These are phyloP conservation scores for Chelon auratus DNA, from an alignment of 2,797 vertebrate species.

Conservation along the genomic window DNA sequence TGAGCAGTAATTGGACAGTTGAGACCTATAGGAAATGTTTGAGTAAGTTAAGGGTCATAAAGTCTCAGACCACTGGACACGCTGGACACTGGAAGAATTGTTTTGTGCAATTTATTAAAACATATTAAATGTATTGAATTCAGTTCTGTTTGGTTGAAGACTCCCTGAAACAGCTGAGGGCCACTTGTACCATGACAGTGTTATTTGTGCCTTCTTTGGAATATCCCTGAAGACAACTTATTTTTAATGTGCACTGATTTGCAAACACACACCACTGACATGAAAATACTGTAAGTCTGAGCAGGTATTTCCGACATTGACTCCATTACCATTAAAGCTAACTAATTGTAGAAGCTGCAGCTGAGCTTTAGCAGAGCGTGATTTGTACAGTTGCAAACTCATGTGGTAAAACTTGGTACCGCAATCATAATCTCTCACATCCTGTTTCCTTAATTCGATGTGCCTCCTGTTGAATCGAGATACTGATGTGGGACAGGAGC, in stretches of 20 bases:
- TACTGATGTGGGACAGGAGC: conserved; percentile 46
- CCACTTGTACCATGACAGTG: background rate
- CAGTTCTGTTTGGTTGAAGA: background rate
- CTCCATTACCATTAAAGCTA: conserved; percentile 3
- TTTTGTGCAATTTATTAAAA: conserved; percentile 12
- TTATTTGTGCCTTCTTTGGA: background rate
- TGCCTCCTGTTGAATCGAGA: conserved; percentile 59
- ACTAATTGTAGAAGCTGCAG: background rate
- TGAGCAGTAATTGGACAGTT: conserved; percentile 68
- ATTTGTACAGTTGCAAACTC: conserved; percentile 18
- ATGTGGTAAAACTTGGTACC: conserved; percentile 26
- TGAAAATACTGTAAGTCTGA: background rate
- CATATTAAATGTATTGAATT: background rate
- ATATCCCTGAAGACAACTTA: too few relatives aligned
- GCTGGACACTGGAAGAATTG: conserved; percentile 19
- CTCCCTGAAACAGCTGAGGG: background rate
- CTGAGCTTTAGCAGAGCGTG: background rate
- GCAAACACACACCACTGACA: background rate
- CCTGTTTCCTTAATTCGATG: conserved; percentile 59
- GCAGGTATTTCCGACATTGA: conserved; percentile 8
- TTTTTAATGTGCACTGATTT: too few relatives aligned
- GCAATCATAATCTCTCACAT: conserved; percentile 55
- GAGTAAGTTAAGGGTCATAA: conserved; percentile 48
- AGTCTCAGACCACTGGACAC: conserved; percentile 9
- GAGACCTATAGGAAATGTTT: conserved; percentile 53